Base-by-base conservation (phyloP, 2,888 invertebrate genomes). In the Helobdella robusta region DNA sequence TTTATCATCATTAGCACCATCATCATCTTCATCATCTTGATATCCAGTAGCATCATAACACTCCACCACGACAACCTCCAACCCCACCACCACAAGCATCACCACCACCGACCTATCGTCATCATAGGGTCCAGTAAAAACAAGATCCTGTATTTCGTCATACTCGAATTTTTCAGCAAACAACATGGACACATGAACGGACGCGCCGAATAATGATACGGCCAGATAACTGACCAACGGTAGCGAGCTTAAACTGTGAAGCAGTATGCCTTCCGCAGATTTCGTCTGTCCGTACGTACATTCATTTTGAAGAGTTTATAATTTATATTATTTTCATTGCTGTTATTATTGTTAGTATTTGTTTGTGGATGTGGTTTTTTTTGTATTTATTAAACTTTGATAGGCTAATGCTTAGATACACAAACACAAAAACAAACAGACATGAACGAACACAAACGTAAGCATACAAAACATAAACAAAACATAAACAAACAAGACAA, bases 101-200 rank as follows among this genome's bases (percentile, higher is more conserved):
- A n/a, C n/a, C n/a, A n/a, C n/a, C n/a, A n/a, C n/a, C n/a, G n/a
- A n/a, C 54, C 54, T 54, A 32, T 25, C 30, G 54, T 54, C 54
- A n/a, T 54, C 32, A 25, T 23, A 54, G 30, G 54, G 54, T 4
- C 54, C 54, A 23, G 28, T 32, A 54, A 54, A 54, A 25, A 54
- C n/a, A 4, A 54, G 30, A n/a, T 54, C 54, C 28, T 54, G 28
- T 6, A 54, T 54, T 25, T 54, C 54, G 25, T 54, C 54, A 28
- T 54, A 54, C 28, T 54, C 32, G 30, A 30, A 28, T 25, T 28
- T 54, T 23, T 54, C 54, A 5, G 54, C 54, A 54, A 54, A 54
- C 4, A 54, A 23, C 54, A 54, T 54, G 28, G 54, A 28, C 15
- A 54, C 28, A 23, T 54, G 54, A 6, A 54, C 25, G 28, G 28